Conservation (phyloP, 2,797 vertebrate genomes). For the Nannoperca obscura region DNA sequence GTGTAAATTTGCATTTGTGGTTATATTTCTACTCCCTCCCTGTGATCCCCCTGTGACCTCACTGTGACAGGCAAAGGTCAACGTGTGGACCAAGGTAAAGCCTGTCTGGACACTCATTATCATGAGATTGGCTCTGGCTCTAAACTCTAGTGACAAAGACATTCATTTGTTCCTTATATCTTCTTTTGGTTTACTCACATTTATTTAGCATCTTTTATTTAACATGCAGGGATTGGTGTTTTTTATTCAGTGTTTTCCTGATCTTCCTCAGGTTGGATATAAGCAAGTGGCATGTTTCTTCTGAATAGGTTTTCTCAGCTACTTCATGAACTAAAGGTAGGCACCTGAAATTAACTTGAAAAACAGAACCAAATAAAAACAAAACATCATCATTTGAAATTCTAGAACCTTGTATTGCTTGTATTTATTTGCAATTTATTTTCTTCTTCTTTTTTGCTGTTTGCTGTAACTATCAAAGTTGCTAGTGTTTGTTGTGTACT, state of each 20-base stretch:
- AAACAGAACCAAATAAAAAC: neutral
- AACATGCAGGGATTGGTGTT: neutral
- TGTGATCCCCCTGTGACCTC: conserved; percentile 38
- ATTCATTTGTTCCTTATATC: neutral
- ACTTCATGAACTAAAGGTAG: neutral
- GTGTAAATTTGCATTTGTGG: conserved; percentile 24
- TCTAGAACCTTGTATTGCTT: neutral
- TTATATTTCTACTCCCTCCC: conserved; percentile 42
- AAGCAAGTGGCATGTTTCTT: neutral
- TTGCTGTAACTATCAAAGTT: neutral
- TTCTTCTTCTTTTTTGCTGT: neutral
- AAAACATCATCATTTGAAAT: neutral
- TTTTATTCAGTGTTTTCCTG: neutral
- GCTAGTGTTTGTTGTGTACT: neutral
- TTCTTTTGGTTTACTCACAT: neutral
- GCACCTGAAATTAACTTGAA: neutral
- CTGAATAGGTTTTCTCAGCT: neutral
- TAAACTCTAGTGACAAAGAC: conserved; percentile 13
- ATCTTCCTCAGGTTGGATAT: neutral
- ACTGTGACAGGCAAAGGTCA: conserved; percentile 38
- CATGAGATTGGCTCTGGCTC: conserved; percentile 20
- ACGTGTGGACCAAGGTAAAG: conserved; percentile 30
- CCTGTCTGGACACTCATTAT: conserved; percentile 40
- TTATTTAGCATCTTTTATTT: neutral
- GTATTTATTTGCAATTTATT: neutral